Base-by-base conservation (phyloP, 1,140 invertebrate genomes). In the Ctenoplectra terminalis region DNA sequence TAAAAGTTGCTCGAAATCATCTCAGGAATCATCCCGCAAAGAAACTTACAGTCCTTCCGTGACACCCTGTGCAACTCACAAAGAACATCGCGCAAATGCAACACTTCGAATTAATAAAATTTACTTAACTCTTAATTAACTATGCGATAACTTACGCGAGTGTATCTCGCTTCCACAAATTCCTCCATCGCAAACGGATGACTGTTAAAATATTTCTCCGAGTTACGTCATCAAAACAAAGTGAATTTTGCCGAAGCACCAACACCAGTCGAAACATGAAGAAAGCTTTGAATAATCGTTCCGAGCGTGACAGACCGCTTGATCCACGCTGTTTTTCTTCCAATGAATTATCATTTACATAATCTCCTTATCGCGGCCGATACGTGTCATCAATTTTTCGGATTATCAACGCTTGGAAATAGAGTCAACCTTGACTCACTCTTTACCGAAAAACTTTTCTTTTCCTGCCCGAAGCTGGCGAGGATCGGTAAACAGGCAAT, bases 291-390 rank as follows among this genome's bases (percentile, higher is more conserved):
- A 15, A 67, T 29, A 15, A 26, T 34, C 13, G 4, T 43, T n/a
- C 13, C 2, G 15, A 7, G 11, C 17, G 0, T 29, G 15, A 17
- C 56, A 4, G 6, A 77, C n/a, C n/a, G 73, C 29, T 48, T 40
- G 46, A 40, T 37, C 64, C 40, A 50, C 26, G 20, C 20, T 78
- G 54, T 83, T 85, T 86, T 85, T 61, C 50, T 54, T n/a, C n/a
- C n/a, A n/a, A 29, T 15, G 54, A 26, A 77, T 85, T 74, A 78
- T 80, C 71, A 82, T 87, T 83, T 83, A 83, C 81, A 80, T 80
- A 83, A 87, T 72, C 75, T 72, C 2, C 8, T 40, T 81, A 72
- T 61, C 46, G 8, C 54, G 34, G 4, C 37, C 43, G 71, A 76
- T 81, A 73, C 37, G 52, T 72, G 43, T 63, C 69, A 67, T 74